Evolutionary conservation across 2,113 vertebrate genomes (phyloP).

Genomic region (Ranitomeya variabilis): DNA sequence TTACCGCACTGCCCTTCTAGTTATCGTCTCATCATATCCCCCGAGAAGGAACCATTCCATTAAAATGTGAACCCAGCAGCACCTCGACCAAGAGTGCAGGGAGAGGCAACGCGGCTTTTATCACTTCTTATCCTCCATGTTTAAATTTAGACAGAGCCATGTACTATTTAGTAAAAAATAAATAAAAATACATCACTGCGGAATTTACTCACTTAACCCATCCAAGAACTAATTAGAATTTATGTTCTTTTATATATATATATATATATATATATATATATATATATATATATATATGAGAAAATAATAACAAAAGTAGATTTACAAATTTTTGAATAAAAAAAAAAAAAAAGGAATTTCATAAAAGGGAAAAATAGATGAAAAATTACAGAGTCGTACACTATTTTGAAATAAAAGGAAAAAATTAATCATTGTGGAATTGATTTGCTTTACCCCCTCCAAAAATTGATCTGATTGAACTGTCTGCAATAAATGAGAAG

Average conservation of each 20-base stretch:
- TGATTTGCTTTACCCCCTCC: too few species aligned
- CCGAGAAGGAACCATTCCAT: conserved; percentile 49
- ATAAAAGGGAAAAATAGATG: too few species aligned
- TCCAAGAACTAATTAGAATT: background rate
- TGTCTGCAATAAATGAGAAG: too few species aligned
- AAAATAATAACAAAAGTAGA: too few species aligned
- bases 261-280: background rate
- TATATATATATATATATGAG: background rate
- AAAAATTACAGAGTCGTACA: too few species aligned
- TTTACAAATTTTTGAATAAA: too few species aligned
- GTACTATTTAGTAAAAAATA: background rate
- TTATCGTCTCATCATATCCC: conserved; percentile 35
- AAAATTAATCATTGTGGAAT: too few species aligned
- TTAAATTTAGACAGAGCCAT: conserved; percentile 24
- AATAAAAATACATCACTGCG: background rate
- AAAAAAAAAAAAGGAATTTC: too few species aligned
- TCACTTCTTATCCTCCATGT: conserved; percentile 27
- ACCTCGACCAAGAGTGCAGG: conserved; percentile 43
- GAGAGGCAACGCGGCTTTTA: conserved; percentile 43
- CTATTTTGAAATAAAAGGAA: too few species aligned
- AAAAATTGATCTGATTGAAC: too few species aligned
- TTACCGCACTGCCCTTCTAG: conserved; percentile 28
- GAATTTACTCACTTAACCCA: background rate
- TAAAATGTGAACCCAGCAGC: conserved; percentile 50
- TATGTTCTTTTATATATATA: background rate